Percentiles rank a stretch among this genome's conserved stretches.
phyloP scores from a whole-genome alignment of 1,140 invertebrate species.

The Drosophila tristis region DNA sequence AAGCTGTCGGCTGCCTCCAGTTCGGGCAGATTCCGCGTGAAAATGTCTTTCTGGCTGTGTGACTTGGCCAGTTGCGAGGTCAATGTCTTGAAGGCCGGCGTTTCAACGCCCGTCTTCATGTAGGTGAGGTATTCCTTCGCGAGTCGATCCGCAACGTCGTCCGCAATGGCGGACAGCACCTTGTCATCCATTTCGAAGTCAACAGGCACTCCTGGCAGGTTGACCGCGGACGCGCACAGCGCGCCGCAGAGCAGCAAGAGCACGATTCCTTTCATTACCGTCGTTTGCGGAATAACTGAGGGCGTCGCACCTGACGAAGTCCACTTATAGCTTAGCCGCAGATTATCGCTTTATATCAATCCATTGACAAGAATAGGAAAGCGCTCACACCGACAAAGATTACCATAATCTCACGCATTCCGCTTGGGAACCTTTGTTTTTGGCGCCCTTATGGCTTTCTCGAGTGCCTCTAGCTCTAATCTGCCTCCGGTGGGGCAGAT shows the following conservation, averaged over 20 bases:
- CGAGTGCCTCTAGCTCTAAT: slow-evolving; percentile 16
- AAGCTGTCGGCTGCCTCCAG: slow-evolving; percentile 62
- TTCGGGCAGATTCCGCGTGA: slow-evolving; percentile 64
- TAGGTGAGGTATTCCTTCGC: slow-evolving; percentile 66
- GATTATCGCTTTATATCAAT: slow-evolving; percentile 19
- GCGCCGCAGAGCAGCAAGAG: slow-evolving; percentile 38
- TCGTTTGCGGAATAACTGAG: slow-evolving; percentile 42
- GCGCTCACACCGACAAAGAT: slow-evolving; percentile 6
- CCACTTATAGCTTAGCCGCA: slow-evolving; percentile 57
- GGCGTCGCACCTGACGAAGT: background rate
- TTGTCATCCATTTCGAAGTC: slow-evolving; percentile 61
- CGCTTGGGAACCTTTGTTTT: slow-evolving; percentile 8
- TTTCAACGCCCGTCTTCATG: slow-evolving; percentile 68
- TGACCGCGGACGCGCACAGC: slow-evolving; percentile 47
- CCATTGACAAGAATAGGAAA: slow-evolving; percentile 33
- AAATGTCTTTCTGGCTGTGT: slow-evolving; percentile 76
- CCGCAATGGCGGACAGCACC: slow-evolving; percentile 65
- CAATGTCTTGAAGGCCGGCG: slow-evolving; percentile 51
- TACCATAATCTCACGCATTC: slow-evolving; percentile 37
- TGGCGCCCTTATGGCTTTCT: no score
- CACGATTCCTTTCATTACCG: slow-evolving; percentile 54
- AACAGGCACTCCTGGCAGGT: slow-evolving; percentile 67
- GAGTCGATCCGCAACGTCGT: slow-evolving; percentile 64
- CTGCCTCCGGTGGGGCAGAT: slow-evolving; percentile 45
- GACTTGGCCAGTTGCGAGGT: slow-evolving; percentile 64